Percentiles rank a stretch among this genome's conserved stretches.
phyloP scores from a whole-genome alignment of 1,140 invertebrate species.

The Neocloeon triangulifer region DNA sequence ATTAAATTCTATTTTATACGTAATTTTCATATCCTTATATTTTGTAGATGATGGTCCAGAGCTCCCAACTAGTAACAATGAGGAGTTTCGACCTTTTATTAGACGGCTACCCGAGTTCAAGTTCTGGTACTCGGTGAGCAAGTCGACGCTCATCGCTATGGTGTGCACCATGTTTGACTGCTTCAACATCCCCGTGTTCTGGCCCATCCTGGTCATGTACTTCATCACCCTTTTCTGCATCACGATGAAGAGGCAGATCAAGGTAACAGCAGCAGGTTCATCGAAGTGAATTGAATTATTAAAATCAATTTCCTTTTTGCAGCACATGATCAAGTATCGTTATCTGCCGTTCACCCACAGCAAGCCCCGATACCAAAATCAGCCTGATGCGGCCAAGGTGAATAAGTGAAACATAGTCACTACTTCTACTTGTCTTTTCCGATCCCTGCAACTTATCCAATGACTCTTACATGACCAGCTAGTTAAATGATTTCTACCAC shows the following conservation, averaged over 20 bases:
- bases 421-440: no score
- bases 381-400: constrained; percentile 29
- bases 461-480: no score
- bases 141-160: constrained; percentile 79
- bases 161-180: constrained; percentile 92
- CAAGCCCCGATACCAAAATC: constrained; percentile 75
- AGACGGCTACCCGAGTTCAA: constrained; percentile 96
- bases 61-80: constrained; percentile 80
- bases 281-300: no score
- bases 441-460: no score
- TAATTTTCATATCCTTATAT: constrained; percentile 3
- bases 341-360: constrained; percentile 97
- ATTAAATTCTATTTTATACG: constrained; percentile 1
- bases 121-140: constrained; percentile 96
- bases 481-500: no score
- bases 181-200: constrained; percentile 98
- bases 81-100: constrained; percentile 98
- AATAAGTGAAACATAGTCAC: no score
- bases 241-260: constrained; percentile 99
- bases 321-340: constrained; percentile 99
- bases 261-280: no score
- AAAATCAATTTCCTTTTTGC: constrained; percentile 22
- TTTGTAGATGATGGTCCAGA: constrained; percentile 66
- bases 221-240: constrained; percentile 96
- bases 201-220: constrained; percentile 99